Conservation (phyloP, 2,113 vertebrate genomes). For the Pungitius pungitius region DNA sequence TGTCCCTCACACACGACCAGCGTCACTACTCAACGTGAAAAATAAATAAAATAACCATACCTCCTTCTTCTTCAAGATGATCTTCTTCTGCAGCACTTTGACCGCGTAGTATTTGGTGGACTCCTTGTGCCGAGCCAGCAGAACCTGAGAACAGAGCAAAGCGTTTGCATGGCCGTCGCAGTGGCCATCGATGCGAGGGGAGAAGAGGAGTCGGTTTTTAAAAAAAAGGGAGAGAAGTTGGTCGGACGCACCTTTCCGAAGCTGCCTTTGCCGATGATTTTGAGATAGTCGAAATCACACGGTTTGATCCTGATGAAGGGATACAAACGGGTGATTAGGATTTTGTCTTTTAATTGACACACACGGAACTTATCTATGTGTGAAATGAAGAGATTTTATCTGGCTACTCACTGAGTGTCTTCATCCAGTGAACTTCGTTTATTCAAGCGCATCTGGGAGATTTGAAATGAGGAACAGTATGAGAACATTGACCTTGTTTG, state of each 20-base stretch:
- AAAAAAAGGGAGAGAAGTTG: too few species aligned
- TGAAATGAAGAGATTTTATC: background rate
- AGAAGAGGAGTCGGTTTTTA: background rate
- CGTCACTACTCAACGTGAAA: background rate
- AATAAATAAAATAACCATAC: too few species aligned
- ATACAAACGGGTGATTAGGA: background rate
- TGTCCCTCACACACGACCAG: background rate
- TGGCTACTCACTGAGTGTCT: slow-evolving; percentile 79
- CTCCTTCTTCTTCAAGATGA: slow-evolving; percentile 86
- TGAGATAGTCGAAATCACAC: slow-evolving; percentile 84
- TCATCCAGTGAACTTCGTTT: slow-evolving; percentile 76
- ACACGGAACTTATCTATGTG: background rate
- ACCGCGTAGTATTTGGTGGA: slow-evolving; percentile 81
- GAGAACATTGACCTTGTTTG: background rate
- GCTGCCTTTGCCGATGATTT: slow-evolving; percentile 86
- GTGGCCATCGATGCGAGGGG: background rate
- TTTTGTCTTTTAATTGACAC: background rate
- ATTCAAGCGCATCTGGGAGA: slow-evolving; percentile 68
- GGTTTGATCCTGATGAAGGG: slow-evolving; percentile 77
- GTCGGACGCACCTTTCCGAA: slow-evolving; percentile 80
- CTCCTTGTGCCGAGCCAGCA: slow-evolving; percentile 83
- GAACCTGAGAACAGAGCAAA: slow-evolving; percentile 68
- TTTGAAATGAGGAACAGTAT: background rate
- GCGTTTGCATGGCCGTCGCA: background rate
- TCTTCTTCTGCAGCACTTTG: slow-evolving; percentile 87